Evolutionary conservation across 1,140 invertebrate species (phyloP).

Genomic region (Anagrus nilaparvatae): DNA sequence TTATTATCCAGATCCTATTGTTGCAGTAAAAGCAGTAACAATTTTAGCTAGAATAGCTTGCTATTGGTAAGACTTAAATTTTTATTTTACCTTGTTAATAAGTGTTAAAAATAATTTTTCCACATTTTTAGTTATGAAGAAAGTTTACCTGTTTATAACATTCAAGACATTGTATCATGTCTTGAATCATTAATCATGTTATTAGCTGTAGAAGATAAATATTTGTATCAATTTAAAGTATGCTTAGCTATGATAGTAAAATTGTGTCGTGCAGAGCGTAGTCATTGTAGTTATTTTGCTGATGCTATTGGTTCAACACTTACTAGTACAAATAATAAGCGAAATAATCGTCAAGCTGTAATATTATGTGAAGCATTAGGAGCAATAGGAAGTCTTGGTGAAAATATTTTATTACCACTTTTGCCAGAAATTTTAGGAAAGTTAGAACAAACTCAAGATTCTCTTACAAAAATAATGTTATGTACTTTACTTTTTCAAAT

Average conservation of each 20-base stretch:
- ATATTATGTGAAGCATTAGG: conserved; percentile 59
- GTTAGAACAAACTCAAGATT: conserved; percentile 34
- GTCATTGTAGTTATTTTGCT: conserved; percentile 52
- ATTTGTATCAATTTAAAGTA: conserved; percentile 49
- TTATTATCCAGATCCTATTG: conserved; percentile 49
- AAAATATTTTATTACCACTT: conserved; percentile 46
- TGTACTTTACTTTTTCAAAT: conserved; percentile 78
- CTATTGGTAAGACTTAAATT: conserved; percentile 43
- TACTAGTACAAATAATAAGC: conserved; percentile 32
- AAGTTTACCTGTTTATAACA: conserved; percentile 49
- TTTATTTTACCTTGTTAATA: background rate
- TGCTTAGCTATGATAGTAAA: conserved; percentile 60
- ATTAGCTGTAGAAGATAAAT: conserved; percentile 42
- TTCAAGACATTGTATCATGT: conserved; percentile 51
- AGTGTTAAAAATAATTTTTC: conserved; percentile 1
- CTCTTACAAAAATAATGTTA: conserved; percentile 47
- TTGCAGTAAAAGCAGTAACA: conserved; percentile 58
- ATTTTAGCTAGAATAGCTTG: conserved; percentile 57
- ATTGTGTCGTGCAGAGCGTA: conserved; percentile 50
- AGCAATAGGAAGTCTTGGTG: conserved; percentile 58
- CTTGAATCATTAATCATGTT: conserved; percentile 63
- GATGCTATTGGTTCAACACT: conserved; percentile 50
- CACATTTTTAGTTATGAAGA: conserved; percentile 50
- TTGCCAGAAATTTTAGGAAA: conserved; percentile 48
- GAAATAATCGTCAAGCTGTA: conserved; percentile 33